Evolutionary conservation across 2,113 vertebrate genomes (phyloP), one percentile per base, ranked within the genome.

Genomic region (Notarius quadriscutis): DNA sequence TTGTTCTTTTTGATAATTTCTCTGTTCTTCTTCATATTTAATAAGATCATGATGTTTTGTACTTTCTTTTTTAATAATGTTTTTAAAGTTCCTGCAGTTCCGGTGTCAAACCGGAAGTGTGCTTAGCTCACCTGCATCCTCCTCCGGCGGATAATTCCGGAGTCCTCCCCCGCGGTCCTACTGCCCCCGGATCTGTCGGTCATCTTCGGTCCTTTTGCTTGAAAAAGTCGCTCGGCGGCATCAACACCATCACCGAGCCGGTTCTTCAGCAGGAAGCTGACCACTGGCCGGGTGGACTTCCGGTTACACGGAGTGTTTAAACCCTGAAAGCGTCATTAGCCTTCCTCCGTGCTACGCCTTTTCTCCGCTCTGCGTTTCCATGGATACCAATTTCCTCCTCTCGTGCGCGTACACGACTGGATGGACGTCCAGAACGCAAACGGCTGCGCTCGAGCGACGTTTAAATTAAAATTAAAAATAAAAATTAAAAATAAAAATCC

Each of bases 81-180:
- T 41, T 41, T 41, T 41, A 41, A 41, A 41, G 41, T 53, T 15
- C 27, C 30, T 30, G 12, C 6, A 41, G 10, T 18, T 81, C 27
- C 7, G 60, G 34, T 72, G 41, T 34, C 8, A 41, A 58, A 62
- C 79, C 58, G 30, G 79, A 81, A 62, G 79, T 62, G 57, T 25
- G 57, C 78, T 20, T 25, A 11, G 84, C 93, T 94, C 89, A 96
- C 95, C 94, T 96, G 95, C 85, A 95, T 89, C 90, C 94, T 94
- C 57, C 95, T 88, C 86, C 95, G 93, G 81, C 94, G 93, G 87
- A 96, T 96, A 88, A 96, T 95, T 57, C 95, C 95, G 10, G 94
- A 94, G 71, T 95, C 95, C 86, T 96, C 95, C 94, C 94, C 95
- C 89, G 90, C 89, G 69, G 50, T 51, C 18, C 62, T 83, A 27